Evolutionary conservation across 2,113 vertebrate genomes (phyloP).

Genomic region (Plotosus lineatus): DNA sequence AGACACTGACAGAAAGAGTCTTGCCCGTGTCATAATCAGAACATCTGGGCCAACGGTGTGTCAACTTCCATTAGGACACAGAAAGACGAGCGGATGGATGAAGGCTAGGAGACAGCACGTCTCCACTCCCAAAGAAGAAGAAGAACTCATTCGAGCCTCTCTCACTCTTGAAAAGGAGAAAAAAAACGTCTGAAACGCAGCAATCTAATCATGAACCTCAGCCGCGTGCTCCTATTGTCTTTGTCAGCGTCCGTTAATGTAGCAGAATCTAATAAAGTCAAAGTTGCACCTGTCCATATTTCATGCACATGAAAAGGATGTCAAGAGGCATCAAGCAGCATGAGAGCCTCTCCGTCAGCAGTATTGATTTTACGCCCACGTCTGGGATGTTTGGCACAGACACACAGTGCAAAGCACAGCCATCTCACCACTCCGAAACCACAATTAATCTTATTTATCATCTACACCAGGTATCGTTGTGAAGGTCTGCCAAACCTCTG

Average conservation of each 20-base stretch:
- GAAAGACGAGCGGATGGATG: conserved; percentile 25
- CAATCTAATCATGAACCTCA: background rate
- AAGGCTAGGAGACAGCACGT: conserved; percentile 3
- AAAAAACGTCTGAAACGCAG: background rate
- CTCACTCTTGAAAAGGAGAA: background rate
- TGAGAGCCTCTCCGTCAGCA: conserved; percentile 15
- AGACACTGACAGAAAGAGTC: conserved; percentile 19
- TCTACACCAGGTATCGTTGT: conserved; percentile 20
- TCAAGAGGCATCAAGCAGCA: background rate
- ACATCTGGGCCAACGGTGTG: background rate
- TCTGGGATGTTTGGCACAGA: conserved; percentile 18
- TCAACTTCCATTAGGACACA: conserved; percentile 27
- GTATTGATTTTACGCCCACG: conserved; percentile 30
- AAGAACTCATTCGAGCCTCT: background rate
- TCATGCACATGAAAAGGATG: conserved; percentile 31
- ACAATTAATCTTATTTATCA: conserved; percentile 41
- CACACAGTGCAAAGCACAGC: background rate
- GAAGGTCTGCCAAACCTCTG: conserved; percentile 35
- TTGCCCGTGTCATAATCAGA: background rate
- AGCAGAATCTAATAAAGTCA: conserved; percentile 30
- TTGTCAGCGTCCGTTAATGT: background rate
- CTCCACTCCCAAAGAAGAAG: background rate
- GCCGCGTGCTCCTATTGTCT: background rate
- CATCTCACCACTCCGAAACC: conserved; percentile 26
- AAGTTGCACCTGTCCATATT: conserved; percentile 18